Base-by-base conservation (phyloP, 2,797 vertebrate species). In the Microctenopoma lineatum region DNA sequence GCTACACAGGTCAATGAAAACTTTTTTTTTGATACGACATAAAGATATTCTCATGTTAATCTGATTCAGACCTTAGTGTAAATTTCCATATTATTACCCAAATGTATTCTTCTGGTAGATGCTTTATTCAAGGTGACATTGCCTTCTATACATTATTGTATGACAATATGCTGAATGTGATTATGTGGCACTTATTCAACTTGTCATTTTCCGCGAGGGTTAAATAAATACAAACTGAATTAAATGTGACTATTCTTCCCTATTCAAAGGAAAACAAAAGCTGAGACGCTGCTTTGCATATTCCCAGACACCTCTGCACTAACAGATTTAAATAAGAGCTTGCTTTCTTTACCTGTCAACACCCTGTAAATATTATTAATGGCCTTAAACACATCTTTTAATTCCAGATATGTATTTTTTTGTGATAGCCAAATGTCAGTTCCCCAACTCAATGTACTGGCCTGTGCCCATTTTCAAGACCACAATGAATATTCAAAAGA, bases 401-500 rank as follows among this genome's bases (percentile, higher is more conserved):
- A 93, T 94, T 94, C 85, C 84, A 89, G 84, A 90, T 91, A 82
- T 90, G 77, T 90, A 77, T 89, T 95, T 94, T 21, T 93, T 93
- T 82, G 83, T 91, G 95, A 96, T 96, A 96, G 94, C 92, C 93
- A 94, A 95, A 92, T 95, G 93, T 92, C 88, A 88, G 92, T 92
- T 91, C 90, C 85, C 87, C 91, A 94, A 95, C 93, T 93, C 89
- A 91, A 93, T 83, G 91, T 88, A 87, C 91, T 92, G 94, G 85
- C 92, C 92, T 80, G 73, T 84, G 92, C 88, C 94, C 94, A 96
- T 97, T 97, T 96, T 98, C 95, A 97, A 95, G 93, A 90, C 91
- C 89, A 87, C n/a, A 73, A 95, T 98, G 96, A 98, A 98, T 97
- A 98, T 98, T 98, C 96, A 98, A 96, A 96, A 95, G 95, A 95